phyloP scores from a whole-genome alignment of 2,888 invertebrate genomes.

The Sclerodermus sp. region DNA sequence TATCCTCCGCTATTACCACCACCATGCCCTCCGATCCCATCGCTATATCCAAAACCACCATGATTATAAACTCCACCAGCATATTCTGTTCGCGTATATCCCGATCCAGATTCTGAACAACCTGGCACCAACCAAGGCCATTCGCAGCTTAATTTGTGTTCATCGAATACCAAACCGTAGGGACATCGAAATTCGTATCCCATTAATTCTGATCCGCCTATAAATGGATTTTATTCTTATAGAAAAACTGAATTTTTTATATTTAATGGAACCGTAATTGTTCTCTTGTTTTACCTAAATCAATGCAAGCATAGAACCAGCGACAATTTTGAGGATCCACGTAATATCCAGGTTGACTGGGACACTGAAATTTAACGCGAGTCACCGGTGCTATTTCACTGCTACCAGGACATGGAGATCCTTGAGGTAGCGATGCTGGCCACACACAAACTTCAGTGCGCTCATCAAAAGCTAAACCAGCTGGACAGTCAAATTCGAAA shows the following conservation, averaged over 20 bases:
- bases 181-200: slow-evolving; percentile 84
- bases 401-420: slow-evolving; percentile 74
- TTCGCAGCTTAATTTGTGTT: slow-evolving; percentile 70
- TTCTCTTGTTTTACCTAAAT: slow-evolving; percentile 62
- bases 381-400: slow-evolving; percentile 80
- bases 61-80: slow-evolving; percentile 59
- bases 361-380: slow-evolving; percentile 68
- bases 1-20: slow-evolving; percentile 59
- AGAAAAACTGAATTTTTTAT: slow-evolving; percentile 3
- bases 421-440: slow-evolving; percentile 73
- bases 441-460: slow-evolving; percentile 79
- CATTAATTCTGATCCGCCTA: slow-evolving; percentile 56
- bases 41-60: slow-evolving; percentile 54
- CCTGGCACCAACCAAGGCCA: slow-evolving; percentile 78
- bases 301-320: slow-evolving; percentile 82
- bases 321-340: slow-evolving; percentile 81
- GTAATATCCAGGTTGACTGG: slow-evolving; percentile 72
- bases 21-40: slow-evolving; percentile 61
- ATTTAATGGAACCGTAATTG: neutral
- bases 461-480: slow-evolving; percentile 75
- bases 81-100: slow-evolving; percentile 57
- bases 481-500: slow-evolving; percentile 80
- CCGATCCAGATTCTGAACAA: slow-evolving; percentile 63
- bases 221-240: neutral
- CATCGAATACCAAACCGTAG: slow-evolving; percentile 77